Conservation (phyloP, 2,888 invertebrate genomes). For the Melieria picta region DNA sequence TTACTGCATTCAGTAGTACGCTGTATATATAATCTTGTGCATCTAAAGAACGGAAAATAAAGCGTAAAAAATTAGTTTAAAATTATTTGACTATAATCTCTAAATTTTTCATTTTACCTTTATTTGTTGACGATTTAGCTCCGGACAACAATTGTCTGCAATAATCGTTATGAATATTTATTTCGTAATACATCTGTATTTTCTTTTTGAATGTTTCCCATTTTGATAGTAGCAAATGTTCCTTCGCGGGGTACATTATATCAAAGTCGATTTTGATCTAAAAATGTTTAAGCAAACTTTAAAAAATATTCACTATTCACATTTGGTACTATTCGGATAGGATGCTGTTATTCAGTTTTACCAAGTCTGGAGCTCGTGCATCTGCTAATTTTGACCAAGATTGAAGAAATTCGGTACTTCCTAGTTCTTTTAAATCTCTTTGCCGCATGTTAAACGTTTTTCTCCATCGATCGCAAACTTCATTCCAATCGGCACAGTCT, state of each 20-base stretch:
- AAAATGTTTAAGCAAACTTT: neutral
- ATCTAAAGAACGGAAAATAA: too few species aligned
- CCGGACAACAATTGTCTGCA: too few species aligned
- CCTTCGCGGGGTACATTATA: neutral
- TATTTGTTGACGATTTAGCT: too few species aligned
- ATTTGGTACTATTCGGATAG: too few species aligned
- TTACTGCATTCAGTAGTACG: too few species aligned
- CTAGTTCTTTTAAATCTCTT: conserved; percentile 7
- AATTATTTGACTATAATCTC: too few species aligned
- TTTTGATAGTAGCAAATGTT: neutral
- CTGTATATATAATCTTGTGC: too few species aligned
- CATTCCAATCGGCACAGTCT: neutral
- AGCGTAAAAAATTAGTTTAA: too few species aligned
- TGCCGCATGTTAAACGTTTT: conserved; percentile 11
- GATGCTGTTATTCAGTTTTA: too few species aligned
- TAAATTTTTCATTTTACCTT: too few species aligned
- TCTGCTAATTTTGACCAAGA: conserved; percentile 2
- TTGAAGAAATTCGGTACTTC: conserved; percentile 6
- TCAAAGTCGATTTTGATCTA: conserved; percentile 17
- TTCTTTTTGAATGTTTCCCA: conserved; percentile 5
- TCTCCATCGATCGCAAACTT: conserved; percentile 8
- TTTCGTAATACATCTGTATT: neutral
- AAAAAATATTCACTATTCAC: too few species aligned
- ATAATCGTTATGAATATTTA: neutral
- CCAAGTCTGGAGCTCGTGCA: neutral